Evolutionary conservation across 1,140 invertebrate species (phyloP).

Genomic region (Semibalanus balanoides): DNA sequence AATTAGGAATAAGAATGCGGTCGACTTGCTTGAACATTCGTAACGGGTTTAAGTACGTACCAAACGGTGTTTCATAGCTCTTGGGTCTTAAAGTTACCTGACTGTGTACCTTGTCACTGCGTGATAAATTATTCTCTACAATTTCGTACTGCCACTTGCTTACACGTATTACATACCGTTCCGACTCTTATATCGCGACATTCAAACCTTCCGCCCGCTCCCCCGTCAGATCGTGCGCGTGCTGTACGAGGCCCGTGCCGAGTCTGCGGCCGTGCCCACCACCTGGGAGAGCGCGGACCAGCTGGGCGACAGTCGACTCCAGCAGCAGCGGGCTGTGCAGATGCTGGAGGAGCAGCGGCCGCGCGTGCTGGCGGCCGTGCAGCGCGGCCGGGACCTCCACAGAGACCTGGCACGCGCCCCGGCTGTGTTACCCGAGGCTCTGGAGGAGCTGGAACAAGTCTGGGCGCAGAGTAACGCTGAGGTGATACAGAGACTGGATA

Average conservation of each 20-base stretch:
- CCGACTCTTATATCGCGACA: no score
- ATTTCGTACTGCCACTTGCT: no score
- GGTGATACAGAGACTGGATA: constrained; percentile 64
- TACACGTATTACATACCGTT: no score
- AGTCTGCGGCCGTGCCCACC: constrained; percentile 12
- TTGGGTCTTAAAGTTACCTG: no score
- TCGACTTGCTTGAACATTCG: no score
- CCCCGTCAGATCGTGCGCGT: constrained; percentile 16
- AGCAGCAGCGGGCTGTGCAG: constrained; percentile 62
- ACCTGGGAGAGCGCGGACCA: background rate
- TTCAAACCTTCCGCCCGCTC: no score
- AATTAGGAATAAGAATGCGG: no score
- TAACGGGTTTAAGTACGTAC: no score
- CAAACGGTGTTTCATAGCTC: no score
- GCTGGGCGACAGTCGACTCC: constrained; percentile 45
- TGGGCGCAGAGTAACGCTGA: constrained; percentile 79
- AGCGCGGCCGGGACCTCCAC: constrained; percentile 72
- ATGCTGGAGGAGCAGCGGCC: constrained; percentile 71
- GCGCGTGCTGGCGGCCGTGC: constrained; percentile 75
- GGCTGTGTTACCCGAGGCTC: background rate
- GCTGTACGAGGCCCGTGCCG: constrained; percentile 11
- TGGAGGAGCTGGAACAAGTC: constrained; percentile 41
- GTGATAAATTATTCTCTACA: no score
- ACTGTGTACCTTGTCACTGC: no score
- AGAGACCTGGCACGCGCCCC: constrained; percentile 48